phyloP scores from a whole-genome alignment of 2,113 vertebrate genomes.

The Sphaerodactylus townsendi region DNA sequence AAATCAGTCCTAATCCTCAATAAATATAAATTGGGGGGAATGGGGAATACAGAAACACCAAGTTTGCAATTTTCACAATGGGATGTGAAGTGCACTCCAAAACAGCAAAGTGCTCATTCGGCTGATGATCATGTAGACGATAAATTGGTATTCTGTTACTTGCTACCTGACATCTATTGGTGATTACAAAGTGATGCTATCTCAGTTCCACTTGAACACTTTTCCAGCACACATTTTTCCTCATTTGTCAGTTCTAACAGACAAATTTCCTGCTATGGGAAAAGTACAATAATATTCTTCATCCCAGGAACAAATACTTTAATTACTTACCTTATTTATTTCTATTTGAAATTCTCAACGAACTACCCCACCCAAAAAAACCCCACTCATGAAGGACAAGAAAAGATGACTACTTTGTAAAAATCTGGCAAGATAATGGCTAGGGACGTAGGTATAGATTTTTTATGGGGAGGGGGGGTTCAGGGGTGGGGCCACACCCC shows the following conservation, averaged over 20 bases:
- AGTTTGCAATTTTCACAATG: no score
- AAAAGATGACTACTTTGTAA: no score
- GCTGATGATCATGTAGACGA: neutral
- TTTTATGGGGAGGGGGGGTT: no score
- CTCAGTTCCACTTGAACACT: neutral
- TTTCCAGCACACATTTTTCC: neutral
- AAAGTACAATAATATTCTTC: neutral
- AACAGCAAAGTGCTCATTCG: neutral
- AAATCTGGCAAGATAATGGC: no score
- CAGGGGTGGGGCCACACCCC: no score
- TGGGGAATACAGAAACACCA: neutral
- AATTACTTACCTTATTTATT: no score
- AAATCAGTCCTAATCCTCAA: neutral
- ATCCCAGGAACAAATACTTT: no score
- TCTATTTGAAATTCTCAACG: no score
- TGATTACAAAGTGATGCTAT: neutral
- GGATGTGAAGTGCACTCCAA: neutral
- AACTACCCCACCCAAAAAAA: no score
- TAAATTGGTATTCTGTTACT: neutral
- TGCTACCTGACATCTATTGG: neutral
- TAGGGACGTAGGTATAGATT: no score
- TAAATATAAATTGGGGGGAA: neutral
- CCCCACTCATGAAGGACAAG: no score
- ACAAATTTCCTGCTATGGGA: neutral
- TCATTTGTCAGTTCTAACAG: neutral